Evolutionary conservation across 2,888 invertebrate species (phyloP).

Genomic region (Ophion slaviceki): DNA sequence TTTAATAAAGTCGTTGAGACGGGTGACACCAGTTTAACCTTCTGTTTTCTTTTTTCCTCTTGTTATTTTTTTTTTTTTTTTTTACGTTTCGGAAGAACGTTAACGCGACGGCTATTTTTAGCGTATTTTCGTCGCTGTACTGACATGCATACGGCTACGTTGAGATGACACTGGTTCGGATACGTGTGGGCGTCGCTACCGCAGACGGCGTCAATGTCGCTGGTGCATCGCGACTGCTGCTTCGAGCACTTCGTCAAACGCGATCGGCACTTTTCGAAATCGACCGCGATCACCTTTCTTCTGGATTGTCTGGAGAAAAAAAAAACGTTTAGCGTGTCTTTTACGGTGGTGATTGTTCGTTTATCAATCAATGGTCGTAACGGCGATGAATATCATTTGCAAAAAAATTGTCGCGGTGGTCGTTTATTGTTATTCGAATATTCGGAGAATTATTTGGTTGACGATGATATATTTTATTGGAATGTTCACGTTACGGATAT

Average conservation of each 20-base stretch:
- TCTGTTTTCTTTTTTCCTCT: neutral
- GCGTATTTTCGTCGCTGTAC: constrained; percentile 78
- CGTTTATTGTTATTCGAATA: neutral
- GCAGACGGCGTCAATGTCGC: constrained; percentile 91
- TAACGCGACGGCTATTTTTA: neutral
- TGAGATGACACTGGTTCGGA: constrained; percentile 92
- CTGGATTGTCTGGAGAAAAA: constrained; percentile 81
- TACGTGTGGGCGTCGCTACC: constrained; percentile 95
- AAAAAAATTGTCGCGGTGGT: neutral
- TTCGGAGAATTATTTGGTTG: neutral
- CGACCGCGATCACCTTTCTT: constrained; percentile 88
- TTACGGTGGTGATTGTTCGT: neutral
- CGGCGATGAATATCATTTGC: neutral
- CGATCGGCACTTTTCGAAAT: constrained; percentile 92
- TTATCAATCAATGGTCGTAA: neutral
- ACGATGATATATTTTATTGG: neutral
- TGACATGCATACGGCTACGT: constrained; percentile 93
- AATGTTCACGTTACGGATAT: neutral
- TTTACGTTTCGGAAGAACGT: neutral
- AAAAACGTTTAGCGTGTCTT: constrained; percentile 2
- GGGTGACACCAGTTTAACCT: constrained; percentile 16
- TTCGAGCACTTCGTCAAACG: constrained; percentile 91
- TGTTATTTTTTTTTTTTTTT: neutral
- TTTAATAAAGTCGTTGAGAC: constrained; percentile 50
- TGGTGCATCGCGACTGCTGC: constrained; percentile 88